Evolutionary conservation across 2,113 vertebrate genomes (phyloP), one percentile per base, ranked within the genome.

Genomic region (Emydocephalus ijimae): DNA sequence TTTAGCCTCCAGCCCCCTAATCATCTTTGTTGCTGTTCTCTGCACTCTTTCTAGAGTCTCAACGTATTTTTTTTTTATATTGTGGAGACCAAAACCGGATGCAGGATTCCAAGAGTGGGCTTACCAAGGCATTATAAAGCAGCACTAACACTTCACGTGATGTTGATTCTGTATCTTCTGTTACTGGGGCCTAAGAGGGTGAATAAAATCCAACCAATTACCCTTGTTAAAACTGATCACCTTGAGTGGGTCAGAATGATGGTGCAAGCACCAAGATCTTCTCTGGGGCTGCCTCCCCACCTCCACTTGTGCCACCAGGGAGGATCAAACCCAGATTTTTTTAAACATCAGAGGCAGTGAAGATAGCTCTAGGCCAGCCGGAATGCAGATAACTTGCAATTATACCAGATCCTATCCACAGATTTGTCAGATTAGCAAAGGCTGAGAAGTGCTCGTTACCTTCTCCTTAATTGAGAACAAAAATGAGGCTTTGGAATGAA

Each of bases 351-450:
- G 94, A 90, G 89, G 64, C 56, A 29, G n/a, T 34, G 52, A 54
- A 90, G 85, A 93, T 90, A 43, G 91, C 56, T 95, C 93, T 85
- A 89, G 94, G 91, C 93, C 91, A 24, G 92, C 87, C 48, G 59
- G 92, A 95, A 94, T 56, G 93, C n/a, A 95, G 95, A 95, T 95
- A 96, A 95, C 69, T 29, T 3, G 85, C 91, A 91, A 96, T 89
- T 39, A 93, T 86, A 61, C 0, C 74, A 26, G 91, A 95, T 93
- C 88, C 61, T 91, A 90, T 91, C 55, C 18, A 81, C 85, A 92
- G 93, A 91, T 10, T 81, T 94, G 87, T 3, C 94, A 59, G 87
- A 90, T 91, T 74, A 87, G 1, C 23, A 0, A 54, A 89, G 81
- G 48, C 0, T 34, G 59, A 34, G 0, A 0, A 39, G 0, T 39